Percentiles rank a stretch among this genome's conserved stretches.
These are phyloP conservation scores for Ennomos erosarius DNA, from an alignment of 2,888 invertebrate genomes.

Conservation along the genomic window DNA sequence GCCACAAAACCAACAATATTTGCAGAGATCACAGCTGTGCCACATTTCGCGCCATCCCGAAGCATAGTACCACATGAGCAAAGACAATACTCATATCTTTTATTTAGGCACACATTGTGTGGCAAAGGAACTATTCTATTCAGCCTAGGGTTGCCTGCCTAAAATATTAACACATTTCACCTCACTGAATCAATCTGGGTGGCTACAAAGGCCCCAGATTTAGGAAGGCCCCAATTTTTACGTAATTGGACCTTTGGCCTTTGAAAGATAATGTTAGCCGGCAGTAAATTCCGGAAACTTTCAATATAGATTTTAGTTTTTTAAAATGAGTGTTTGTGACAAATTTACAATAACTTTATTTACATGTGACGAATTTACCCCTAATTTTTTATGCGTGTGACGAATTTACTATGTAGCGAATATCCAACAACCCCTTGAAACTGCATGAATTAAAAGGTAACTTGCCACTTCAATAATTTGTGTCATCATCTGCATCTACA, in stretches of 20 bases:
- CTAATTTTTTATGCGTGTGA: too few species aligned
- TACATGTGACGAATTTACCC: too few species aligned
- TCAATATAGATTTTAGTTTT: not conserved
- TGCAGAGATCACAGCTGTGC: slow-evolving; percentile 29
- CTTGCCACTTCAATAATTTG: too few species aligned
- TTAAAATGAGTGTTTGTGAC: too few species aligned
- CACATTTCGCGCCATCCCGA: slow-evolving; percentile 20
- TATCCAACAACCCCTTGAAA: too few species aligned
- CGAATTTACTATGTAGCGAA: too few species aligned
- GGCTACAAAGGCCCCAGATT: slow-evolving; percentile 55
- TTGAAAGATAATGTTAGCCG: slow-evolving; percentile 35
- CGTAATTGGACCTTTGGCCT: slow-evolving; percentile 56
- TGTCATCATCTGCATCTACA: too few species aligned
- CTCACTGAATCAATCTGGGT: slow-evolving; percentile 66
- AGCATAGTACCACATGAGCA: slow-evolving; percentile 20
- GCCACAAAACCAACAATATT: slow-evolving; percentile 8
- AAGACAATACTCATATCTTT: slow-evolving; percentile 57
- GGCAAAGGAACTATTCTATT: slow-evolving; percentile 53
- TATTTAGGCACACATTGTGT: slow-evolving; percentile 55
- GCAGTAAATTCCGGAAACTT: slow-evolving; percentile 8
- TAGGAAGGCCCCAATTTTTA: slow-evolving; percentile 59
- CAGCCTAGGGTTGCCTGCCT: slow-evolving; percentile 48
- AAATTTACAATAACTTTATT: too few species aligned
- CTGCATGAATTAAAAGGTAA: too few species aligned
- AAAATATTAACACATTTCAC: slow-evolving; percentile 65